Percentiles rank a stretch among this genome's conserved stretches.
These are phyloP conservation scores for Ormyrus pomaceus DNA, from an alignment of 2,888 invertebrate genomes.

Conservation along the genomic window DNA sequence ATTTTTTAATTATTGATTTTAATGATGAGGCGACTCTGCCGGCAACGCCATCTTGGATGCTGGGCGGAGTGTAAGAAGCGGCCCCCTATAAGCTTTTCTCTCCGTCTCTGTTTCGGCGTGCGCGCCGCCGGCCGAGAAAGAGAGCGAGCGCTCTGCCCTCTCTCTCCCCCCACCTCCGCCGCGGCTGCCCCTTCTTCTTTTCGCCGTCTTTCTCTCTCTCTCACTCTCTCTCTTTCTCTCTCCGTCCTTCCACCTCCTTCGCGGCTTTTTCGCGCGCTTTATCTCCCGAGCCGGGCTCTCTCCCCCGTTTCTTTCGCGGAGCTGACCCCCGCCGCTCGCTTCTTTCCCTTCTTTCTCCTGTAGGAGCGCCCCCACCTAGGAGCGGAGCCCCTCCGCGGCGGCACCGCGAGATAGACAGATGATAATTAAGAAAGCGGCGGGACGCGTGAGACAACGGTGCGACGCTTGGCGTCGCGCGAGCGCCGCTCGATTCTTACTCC, in stretches of 20 bases:
- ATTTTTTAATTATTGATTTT: constrained; percentile 77
- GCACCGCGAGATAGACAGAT: constrained; percentile 73
- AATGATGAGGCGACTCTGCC: constrained; percentile 74
- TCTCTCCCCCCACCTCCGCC: constrained; percentile 37
- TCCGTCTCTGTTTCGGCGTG: constrained; percentile 58
- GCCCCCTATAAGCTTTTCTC: constrained; percentile 54
- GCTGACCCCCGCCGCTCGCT: constrained; percentile 42
- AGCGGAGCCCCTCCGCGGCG: constrained; percentile 16
- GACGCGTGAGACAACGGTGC: constrained; percentile 72
- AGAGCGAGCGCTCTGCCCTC: constrained; percentile 33
- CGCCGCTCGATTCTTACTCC: constrained; percentile 62
- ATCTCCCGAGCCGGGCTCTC: constrained; percentile 26
- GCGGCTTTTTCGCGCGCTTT: constrained; percentile 34
- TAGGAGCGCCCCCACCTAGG: constrained; percentile 52
- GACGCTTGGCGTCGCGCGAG: constrained; percentile 61
- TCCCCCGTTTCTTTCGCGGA: constrained; percentile 30
- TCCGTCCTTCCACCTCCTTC: constrained; percentile 15
- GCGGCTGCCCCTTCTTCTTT: constrained; percentile 16
- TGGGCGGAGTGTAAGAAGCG: constrained; percentile 75
- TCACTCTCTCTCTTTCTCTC: constrained; percentile 34
- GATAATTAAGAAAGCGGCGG: constrained; percentile 75
- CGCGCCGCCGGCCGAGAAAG: constrained; percentile 27
- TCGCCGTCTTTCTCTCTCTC: constrained; percentile 28
- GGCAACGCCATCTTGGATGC: constrained; percentile 76
- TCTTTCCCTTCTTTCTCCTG: constrained; percentile 45